Base-by-base conservation (phyloP, 1,140 invertebrate genomes). In the Drosophila setifemur region DNA sequence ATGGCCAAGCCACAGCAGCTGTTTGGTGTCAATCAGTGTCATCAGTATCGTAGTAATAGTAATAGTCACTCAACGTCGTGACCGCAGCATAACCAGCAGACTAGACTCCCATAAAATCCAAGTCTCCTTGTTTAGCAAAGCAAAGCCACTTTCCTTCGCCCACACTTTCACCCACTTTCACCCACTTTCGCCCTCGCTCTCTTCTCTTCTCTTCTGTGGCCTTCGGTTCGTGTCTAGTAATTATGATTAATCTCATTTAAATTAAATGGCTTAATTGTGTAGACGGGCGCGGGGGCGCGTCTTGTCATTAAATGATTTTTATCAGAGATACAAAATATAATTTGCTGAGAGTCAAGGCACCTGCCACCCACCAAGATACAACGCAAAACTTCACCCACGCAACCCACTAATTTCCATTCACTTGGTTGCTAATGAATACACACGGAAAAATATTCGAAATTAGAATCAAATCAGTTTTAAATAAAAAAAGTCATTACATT, bases 161-260 rank as follows among this genome's bases (percentile, higher is more conserved):
- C 23, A 6, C 6, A 49, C 42, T 21, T 1, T 9, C 9, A 16
- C 40, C 61, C 26, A 67, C 55, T 26, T 39, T 14, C 18, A 11
- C 5, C 11, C 35, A 21, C 28, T 37, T 29, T 12, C 19, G 6
- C 19, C 19, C 35, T 25, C 8, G 5, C 2, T 50, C 21, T 37
- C 4, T 26, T 11, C 21, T 37, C 4, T 26, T 11, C 11, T 18
- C 16, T 23, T 18, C 42, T 16, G 23, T 31, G 23, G 19, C n/a
- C 12, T 68, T 54, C 26, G 72, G 37, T 74, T 71, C 47, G 37
- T 53, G 81, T 72, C 74, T 85, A 61, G 74, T 86, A 86, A 86
- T 86, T 86, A 86, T 86, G 81, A 86, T 86, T 86, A 86, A 86
- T 86, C 81, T 86, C 81, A 86, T 86, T 86, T 81, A 86, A 86